Evolutionary conservation across 2,888 invertebrate genomes (phyloP), one percentile per base, ranked within the genome.

Genomic region (Crematogaster levior): DNA sequence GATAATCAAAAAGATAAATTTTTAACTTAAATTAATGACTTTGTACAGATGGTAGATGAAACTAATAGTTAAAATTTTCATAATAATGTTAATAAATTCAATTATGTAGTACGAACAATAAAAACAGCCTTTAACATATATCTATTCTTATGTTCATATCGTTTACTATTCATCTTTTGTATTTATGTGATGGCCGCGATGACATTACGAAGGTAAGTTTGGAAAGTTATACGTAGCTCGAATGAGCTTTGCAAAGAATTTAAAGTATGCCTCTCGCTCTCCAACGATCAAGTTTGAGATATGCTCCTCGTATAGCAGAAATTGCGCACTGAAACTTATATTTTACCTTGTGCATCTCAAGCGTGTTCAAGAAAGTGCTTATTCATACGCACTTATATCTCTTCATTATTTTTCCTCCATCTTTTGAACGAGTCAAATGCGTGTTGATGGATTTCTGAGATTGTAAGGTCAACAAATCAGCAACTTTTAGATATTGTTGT

Each of bases 181-280:
- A 63, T 27, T 51, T 51, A 10, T 30, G 12, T 9, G n/a, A 37
- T n/a, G 37, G 24, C n/a, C n/a, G n/a, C n/a, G n/a, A n/a, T n/a
- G n/a, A 12, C 24, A 9, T 5, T 75, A 27, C 18, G n/a, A 48
- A 40, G 34, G 48, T 43, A 5, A 75, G 51, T 37, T 75, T 9
- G 75, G 27, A 40, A 63, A 75, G 66, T 75, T 51, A n/a, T n/a
- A 51, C 37, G n/a, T 37, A 48, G 61, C 15, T 75, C 27, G 27
- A 2, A 75, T 75, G 51, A 75, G 66, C 51, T 66, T 51, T 27
- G n/a, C 66, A 27, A 75, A 66, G n/a, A 66, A 75, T 51, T 27
- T 66, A 12, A 75, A 75, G 51, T 66, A 51, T 34, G 75, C 10
- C 30, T 34, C 37, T 51, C n/a, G 51, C 6, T 18, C 61, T 61